phyloP scores from a whole-genome alignment of 1,140 invertebrate species.

The Heliconius congener region DNA sequence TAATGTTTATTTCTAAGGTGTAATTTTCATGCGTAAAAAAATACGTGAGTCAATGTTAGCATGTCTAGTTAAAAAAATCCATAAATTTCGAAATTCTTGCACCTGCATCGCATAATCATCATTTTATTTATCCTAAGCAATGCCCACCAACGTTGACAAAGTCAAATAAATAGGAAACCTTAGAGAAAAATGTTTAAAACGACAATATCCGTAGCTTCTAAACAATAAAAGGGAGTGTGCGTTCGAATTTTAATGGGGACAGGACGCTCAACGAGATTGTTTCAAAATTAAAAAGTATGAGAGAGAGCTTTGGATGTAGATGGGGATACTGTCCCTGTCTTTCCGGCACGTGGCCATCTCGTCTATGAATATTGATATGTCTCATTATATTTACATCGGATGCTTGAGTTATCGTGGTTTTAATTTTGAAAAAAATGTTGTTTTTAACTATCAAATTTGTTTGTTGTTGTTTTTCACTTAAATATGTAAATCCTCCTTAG shows the following conservation, averaged over 20 bases:
- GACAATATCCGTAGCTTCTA: slow-evolving; percentile 56
- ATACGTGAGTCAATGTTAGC: background rate
- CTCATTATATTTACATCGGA: slow-evolving; percentile 48
- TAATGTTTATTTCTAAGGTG: background rate
- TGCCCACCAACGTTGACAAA: slow-evolving; percentile 41
- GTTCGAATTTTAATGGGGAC: slow-evolving; percentile 60
- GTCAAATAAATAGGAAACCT: slow-evolving; percentile 41
- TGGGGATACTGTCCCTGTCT: slow-evolving; percentile 42
- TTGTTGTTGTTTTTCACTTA: background rate
- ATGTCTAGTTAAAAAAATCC: background rate
- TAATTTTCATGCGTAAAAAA: background rate
- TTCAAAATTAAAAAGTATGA: slow-evolving; percentile 60
- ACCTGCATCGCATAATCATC: slow-evolving; percentile 1
- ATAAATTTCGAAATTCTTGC: background rate
- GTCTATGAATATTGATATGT: slow-evolving; percentile 62
- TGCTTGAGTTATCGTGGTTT: slow-evolving; percentile 32
- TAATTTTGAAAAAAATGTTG: slow-evolving; percentile 30
- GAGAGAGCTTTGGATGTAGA: slow-evolving; percentile 38
- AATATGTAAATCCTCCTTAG: background rate
- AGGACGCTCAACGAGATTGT: slow-evolving; percentile 55
- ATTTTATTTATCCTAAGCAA: background rate
- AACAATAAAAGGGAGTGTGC: slow-evolving; percentile 57
- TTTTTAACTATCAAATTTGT: background rate
- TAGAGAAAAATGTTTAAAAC: slow-evolving; percentile 55
- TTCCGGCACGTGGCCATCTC: slow-evolving; percentile 58